These are phyloP conservation scores for Eretmocerus hayati DNA, from an alignment of 2,888 invertebrate species.

Conservation along the genomic window DNA sequence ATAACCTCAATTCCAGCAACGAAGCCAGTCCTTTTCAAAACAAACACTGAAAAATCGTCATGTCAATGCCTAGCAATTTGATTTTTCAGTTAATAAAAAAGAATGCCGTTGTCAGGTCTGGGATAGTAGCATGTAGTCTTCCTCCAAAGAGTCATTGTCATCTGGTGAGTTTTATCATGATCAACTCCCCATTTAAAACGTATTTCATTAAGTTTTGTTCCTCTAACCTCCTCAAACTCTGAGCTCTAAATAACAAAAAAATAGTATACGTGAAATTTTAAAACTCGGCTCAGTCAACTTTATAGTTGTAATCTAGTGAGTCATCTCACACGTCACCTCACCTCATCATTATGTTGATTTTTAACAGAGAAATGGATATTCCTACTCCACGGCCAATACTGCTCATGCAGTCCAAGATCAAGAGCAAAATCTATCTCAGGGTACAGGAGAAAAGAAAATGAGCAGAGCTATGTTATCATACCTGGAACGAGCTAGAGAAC, in stretches of 20 bases:
- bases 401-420: neutral
- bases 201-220: neutral
- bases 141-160: conserved; percentile 1
- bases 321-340: no score
- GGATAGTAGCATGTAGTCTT: conserved; percentile 1
- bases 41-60: neutral
- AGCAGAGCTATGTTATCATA: conserved; percentile 89
- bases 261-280: no score
- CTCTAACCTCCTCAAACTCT: conserved; percentile 8
- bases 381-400: conserved; percentile 13
- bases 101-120: conserved; percentile 13
- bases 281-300: no score
- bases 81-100: conserved; percentile 8
- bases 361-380: conserved; percentile 9
- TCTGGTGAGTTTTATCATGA: conserved; percentile 5
- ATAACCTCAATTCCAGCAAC: conserved; percentile 5
- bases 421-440: neutral
- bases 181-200: neutral
- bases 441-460: conserved; percentile 51
- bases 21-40: neutral
- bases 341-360: no score
- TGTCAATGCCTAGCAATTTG: conserved; percentile 12
- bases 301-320: no score
- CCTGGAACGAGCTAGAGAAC: conserved; percentile 70
- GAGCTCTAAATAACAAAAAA: no score